A percentile compares a stretch with the other conserved stretches of the same genome.
Evolutionary conservation across 2,113 vertebrate species (phyloP).

Genomic region (Haemorhous mexicanus): DNA sequence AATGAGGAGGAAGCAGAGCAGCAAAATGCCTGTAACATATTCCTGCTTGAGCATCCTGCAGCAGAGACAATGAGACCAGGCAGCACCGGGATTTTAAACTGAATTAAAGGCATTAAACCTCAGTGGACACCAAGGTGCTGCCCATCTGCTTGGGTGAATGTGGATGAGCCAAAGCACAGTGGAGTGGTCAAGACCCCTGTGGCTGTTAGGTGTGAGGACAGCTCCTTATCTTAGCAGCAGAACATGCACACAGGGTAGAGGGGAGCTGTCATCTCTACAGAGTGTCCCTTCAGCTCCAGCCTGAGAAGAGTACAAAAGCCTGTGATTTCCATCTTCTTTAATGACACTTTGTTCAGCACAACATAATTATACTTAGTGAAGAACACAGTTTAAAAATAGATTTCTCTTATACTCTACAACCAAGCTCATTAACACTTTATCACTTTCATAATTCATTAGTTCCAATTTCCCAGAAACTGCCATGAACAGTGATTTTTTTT

Average conservation of each 20-base stretch:
- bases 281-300: neutral
- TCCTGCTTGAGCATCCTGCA: neutral
- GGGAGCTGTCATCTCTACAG: fast-evolving
- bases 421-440: constrained; percentile 11
- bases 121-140: neutral
- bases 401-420: neutral
- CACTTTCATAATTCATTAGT: neutral
- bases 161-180: neutral
- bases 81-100: neutral
- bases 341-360: neutral
- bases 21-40: fast-evolving
- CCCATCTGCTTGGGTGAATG: neutral
- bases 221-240: neutral
- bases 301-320: neutral
- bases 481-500: constrained; percentile 5
- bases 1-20: neutral
- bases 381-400: neutral
- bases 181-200: neutral
- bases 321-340: neutral
- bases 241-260: neutral
- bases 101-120: neutral
- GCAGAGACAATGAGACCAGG: neutral
- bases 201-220: neutral
- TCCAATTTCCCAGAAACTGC: neutral
- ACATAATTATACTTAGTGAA: neutral